Evolutionary conservation across 2,888 invertebrate genomes (phyloP), one percentile per base, ranked within the genome.

Genomic region (Seira sanloemensis): DNA sequence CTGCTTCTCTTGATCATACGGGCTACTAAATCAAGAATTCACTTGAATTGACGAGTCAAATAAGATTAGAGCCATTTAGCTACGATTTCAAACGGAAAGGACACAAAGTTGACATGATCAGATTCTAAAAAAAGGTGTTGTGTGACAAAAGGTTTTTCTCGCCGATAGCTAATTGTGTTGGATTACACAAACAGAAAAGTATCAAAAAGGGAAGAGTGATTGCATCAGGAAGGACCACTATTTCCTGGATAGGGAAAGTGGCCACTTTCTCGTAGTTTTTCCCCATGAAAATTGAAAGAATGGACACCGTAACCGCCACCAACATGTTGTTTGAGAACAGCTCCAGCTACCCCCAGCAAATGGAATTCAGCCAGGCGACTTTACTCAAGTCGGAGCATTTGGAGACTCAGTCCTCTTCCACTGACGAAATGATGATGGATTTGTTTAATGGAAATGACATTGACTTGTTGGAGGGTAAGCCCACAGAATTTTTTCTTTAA

Each of bases 351-450:
- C n/a, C 58, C 9, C 58, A 58, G 58, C 58, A 9, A 27, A 69
- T 69, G 65, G 78, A 9, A 24, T 24, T 21, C 54, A 50, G 72
- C 1, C 26, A 27, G 27, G 18, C 9, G 19, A 27, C 19, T 1
- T 5, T 58, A 16, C 9, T 58, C 26, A 77, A 77, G 21, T 1
- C 21, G 5, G 69, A 75, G 5, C 27, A 21, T 5, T n/a, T 73
- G 1, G 73, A 54, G 12, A 21, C 46, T 5, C 67, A 46, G 62
- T 66, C 71, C 4, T 76, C 82, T 9, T 69, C 75, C 19, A 82
- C 82, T 12, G 82, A 82, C 23, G 82, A 82, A 27, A 76, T 82
- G 71, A 80, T 80, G 80, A 76, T 76, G 76, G 76, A 82, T 25
- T 24, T 76, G 71, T 81, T 81, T 18, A 81, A 81, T 19, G 68